Conservation (phyloP, 2,888 invertebrate species). For the Heliconius cydno region DNA sequence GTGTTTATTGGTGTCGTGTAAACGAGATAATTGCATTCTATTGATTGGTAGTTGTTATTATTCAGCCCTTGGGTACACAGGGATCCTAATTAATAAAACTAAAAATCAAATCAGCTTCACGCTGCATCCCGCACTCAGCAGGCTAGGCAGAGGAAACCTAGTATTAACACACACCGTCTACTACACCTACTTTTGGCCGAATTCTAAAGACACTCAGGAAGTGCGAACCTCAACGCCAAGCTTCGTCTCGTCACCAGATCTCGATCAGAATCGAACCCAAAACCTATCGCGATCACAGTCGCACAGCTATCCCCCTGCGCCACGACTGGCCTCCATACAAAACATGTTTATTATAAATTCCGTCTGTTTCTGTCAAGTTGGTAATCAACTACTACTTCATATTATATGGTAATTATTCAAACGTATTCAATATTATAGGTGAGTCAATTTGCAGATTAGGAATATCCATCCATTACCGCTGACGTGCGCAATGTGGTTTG, state of each 20-base stretch:
- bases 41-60: slow-evolving; percentile 34
- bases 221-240: too few relatives aligned
- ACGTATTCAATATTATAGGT: slow-evolving; percentile 1
- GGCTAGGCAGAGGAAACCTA: too few relatives aligned
- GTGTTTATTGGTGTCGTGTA: slow-evolving; percentile 34
- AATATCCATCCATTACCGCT: slow-evolving; percentile 20
- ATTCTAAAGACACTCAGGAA: too few relatives aligned
- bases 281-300: background rate
- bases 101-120: too few relatives aligned
- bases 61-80: slow-evolving; percentile 9
- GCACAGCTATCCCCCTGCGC: background rate
- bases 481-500: slow-evolving; percentile 9
- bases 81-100: slow-evolving; percentile 9
- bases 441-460: slow-evolving; percentile 18
- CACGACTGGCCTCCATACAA: background rate
- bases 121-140: too few relatives aligned
- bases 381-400: background rate
- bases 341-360: too few relatives aligned
- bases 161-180: too few relatives aligned
- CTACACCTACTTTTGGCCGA: too few relatives aligned
- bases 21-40: slow-evolving; percentile 40
- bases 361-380: background rate
- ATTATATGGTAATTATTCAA: slow-evolving; percentile 5
- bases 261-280: background rate
- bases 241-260: background rate